Evolutionary conservation across 2,113 vertebrate genomes (phyloP).

Genomic region (Montifringilla adamsi): DNA sequence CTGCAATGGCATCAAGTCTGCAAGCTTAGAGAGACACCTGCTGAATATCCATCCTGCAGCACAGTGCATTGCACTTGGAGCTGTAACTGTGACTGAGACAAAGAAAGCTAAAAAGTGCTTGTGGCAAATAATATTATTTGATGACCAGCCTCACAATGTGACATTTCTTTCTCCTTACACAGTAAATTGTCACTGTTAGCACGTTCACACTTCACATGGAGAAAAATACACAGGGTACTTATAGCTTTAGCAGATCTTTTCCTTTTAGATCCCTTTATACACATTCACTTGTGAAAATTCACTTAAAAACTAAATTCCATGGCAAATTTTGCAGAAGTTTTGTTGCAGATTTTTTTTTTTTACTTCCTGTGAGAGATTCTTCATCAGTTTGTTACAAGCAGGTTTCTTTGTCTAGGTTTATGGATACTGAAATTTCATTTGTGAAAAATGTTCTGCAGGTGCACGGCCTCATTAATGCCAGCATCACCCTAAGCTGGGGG

Average conservation of each 20-base stretch:
- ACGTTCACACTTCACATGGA: background rate
- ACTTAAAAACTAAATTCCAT: background rate
- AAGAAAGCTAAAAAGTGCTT: background rate
- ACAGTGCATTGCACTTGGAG: background rate
- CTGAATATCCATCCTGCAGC: slow-evolving; percentile 7
- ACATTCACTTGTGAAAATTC: background rate
- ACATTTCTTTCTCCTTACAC: background rate
- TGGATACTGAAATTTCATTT: background rate
- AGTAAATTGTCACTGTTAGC: background rate
- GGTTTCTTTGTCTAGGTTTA: background rate
- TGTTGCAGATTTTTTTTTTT: background rate
- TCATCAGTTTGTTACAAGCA: background rate
- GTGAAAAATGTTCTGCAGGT: background rate
- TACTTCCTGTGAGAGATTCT: background rate
- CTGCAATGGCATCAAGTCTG: background rate
- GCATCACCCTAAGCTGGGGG: background rate
- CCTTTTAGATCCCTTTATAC: background rate
- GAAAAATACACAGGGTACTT: background rate
- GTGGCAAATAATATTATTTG: background rate
- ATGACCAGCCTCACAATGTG: background rate
- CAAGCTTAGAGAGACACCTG: slow-evolving; percentile 42
- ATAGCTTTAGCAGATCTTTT: background rate
- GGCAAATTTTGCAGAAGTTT: background rate
- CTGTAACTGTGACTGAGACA: background rate
- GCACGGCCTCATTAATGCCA: background rate